Base-by-base conservation (phyloP, 2,113 vertebrate species). In the Cichladusa arquata region DNA sequence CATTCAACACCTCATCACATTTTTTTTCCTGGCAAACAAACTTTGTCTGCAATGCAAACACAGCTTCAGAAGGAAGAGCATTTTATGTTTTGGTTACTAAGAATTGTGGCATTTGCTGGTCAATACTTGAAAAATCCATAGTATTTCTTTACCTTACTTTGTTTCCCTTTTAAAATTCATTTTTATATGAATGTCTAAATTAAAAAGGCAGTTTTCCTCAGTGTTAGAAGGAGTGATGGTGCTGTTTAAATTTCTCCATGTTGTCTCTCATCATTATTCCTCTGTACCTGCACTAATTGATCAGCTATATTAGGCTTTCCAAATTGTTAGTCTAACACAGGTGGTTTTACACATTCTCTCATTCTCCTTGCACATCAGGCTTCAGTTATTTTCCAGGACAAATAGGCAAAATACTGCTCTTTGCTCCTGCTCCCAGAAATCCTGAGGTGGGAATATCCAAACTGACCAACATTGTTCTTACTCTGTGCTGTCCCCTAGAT, bases 361-460 rank as follows among this genome's bases (percentile, higher is more conserved):
- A 57, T 29, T 57, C 33, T 79, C 47, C 66, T 69, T 81, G 47
- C 5, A 36, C 31, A 22, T 36, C n/a, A 36, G 57, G 12, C 73
- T 67, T 48, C 76, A 58, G 33, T 69, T 74, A 38, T 88, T 57
- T 83, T 77, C 14, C 48, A 33, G n/a, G 31, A 83, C 65, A 82
- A 29, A 61, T 12, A 48, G 56, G 57, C 17, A 86, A 54, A 54
- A 61, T 23, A 45, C 20, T 82, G 17, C 51, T 92, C 31, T 58
- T 90, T n/a, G 40, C 44, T 81, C 38, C 19, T 91, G 31, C 81
- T 95, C 91, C 94, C 48, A 66, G 64, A 95, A 88, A 91, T 88
- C 18, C 18, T 77, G 47, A 88, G 22, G 36, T 81, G 54, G 73
- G 62, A 94, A 54, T 50, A 89, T 20, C 36, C 47, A 81, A 70